These are phyloP conservation scores for Parthenolecanium corni DNA, from an alignment of 2,888 invertebrate species.

Conservation along the genomic window DNA sequence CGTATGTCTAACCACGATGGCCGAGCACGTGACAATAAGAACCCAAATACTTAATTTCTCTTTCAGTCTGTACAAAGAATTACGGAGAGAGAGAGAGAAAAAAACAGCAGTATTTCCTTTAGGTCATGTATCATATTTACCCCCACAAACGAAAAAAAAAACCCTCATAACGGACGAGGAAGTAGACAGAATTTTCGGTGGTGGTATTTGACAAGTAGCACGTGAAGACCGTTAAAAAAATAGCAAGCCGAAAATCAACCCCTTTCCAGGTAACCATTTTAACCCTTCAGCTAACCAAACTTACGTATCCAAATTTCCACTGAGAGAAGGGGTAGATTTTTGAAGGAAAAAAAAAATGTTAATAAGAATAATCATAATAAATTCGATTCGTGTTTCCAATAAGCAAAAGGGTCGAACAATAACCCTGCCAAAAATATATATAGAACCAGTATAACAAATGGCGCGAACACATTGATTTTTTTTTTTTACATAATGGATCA, in stretches of 20 bases:
- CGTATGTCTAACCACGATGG: too few relatives aligned
- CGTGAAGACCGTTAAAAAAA: conserved; percentile 22
- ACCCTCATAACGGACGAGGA: not conserved
- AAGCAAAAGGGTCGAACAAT: conserved; percentile 6
- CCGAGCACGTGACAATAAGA: too few relatives aligned
- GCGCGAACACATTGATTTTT: conserved; percentile 24
- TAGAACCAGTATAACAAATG: conserved; percentile 20
- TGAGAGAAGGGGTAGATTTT: conserved; percentile 18
- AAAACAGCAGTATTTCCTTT: not conserved
- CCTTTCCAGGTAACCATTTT: not conserved
- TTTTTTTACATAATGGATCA: conserved; percentile 26
- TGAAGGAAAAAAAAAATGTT: not conserved
- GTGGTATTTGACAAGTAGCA: conserved; percentile 24
- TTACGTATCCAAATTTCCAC: conserved; percentile 3
- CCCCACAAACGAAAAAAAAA: conserved; percentile 8
- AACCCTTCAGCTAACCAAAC: not conserved
- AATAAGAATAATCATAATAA: conserved; percentile 23
- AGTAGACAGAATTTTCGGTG: not conserved
- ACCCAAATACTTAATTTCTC: too few relatives aligned
- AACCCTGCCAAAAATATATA: conserved; percentile 10
- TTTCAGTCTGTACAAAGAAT: too few relatives aligned
- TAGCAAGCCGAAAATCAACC: conserved; percentile 3
- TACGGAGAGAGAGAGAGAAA: too few relatives aligned
- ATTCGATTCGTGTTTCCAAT: conserved; percentile 26
- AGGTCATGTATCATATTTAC: conserved; percentile 22